Evolutionary conservation across 2,797 vertebrate species (phyloP).

Genomic region (Tenualosa thibaudeaui): DNA sequence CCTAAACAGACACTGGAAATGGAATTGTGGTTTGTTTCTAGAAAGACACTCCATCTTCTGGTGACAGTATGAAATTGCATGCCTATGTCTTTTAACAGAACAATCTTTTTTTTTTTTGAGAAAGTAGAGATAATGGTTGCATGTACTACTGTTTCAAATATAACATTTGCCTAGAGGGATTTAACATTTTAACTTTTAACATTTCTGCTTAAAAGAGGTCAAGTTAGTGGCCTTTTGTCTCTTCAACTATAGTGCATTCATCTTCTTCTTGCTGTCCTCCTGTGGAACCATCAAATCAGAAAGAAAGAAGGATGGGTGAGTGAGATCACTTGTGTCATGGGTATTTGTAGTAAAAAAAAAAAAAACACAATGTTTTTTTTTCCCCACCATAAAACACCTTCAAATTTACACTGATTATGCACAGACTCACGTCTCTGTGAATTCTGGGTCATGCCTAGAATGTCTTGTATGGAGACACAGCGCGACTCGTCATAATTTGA

Average conservation of each 20-base stretch:
- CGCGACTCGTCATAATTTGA: too few species aligned
- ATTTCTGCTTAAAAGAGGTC: not conserved
- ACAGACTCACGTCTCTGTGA: too few species aligned
- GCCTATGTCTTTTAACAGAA: slow-evolving; percentile 1
- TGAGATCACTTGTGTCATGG: not conserved
- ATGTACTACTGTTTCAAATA: not conserved
- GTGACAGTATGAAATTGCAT: not conserved
- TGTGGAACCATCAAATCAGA: slow-evolving; percentile 38
- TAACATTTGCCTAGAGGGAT: not conserved
- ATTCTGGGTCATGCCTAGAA: too few species aligned
- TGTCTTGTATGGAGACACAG: too few species aligned
- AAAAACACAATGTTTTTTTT: too few species aligned
- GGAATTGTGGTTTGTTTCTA: not conserved
- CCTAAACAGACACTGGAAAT: not conserved
- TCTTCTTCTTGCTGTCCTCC: slow-evolving; percentile 46
- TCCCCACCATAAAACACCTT: too few species aligned
- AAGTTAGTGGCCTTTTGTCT: slow-evolving; percentile 30
- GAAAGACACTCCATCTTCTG: slow-evolving; percentile 34
- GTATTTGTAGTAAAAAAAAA: not conserved
- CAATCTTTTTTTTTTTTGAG: not conserved
- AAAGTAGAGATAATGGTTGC: not conserved
- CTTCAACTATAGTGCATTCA: slow-evolving; percentile 31
- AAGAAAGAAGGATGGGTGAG: not conserved
- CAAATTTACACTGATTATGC: not conserved
- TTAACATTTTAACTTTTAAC: not conserved